Conservation (phyloP, 2,888 invertebrate genomes). For the Trisateles emortualis region DNA sequence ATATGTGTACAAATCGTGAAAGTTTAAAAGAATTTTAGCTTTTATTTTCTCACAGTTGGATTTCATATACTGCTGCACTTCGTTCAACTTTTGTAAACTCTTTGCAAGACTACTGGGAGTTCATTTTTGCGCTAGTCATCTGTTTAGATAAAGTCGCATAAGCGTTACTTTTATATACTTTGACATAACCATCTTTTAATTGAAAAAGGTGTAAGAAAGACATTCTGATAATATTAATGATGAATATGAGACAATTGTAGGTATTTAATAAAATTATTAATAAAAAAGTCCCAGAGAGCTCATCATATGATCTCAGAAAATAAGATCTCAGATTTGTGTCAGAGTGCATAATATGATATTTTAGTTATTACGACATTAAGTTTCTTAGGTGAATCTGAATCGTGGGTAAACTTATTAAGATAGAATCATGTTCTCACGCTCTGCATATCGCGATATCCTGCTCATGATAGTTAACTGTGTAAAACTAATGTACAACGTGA, state of each 20-base stretch:
- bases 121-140: constrained; percentile 23
- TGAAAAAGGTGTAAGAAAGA: too few species aligned
- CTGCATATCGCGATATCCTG: constrained; percentile 48
- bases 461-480: constrained; percentile 35
- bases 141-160: constrained; percentile 8
- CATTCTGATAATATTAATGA: not conserved
- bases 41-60: constrained; percentile 49
- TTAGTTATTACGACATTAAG: constrained; percentile 40
- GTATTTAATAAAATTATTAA: too few species aligned
- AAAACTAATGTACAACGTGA: constrained; percentile 37
- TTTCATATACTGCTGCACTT: constrained; percentile 40
- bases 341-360: constrained; percentile 8
- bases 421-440: constrained; percentile 49
- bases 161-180: not conserved
- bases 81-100: constrained; percentile 36
- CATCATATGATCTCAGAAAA: not conserved
- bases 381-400: constrained; percentile 45
- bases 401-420: constrained; percentile 54
- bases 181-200: too few species aligned
- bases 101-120: constrained; percentile 35
- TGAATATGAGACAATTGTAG: too few species aligned
- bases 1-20: too few species aligned
- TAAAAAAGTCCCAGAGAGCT: not conserved
- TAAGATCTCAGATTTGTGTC: constrained; percentile 17
- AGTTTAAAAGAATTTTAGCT: constrained; percentile 46